These are phyloP conservation scores for Artibeus jamaicensis DNA, from an alignment of 2,797 vertebrate genomes.

Conservation along the genomic window DNA sequence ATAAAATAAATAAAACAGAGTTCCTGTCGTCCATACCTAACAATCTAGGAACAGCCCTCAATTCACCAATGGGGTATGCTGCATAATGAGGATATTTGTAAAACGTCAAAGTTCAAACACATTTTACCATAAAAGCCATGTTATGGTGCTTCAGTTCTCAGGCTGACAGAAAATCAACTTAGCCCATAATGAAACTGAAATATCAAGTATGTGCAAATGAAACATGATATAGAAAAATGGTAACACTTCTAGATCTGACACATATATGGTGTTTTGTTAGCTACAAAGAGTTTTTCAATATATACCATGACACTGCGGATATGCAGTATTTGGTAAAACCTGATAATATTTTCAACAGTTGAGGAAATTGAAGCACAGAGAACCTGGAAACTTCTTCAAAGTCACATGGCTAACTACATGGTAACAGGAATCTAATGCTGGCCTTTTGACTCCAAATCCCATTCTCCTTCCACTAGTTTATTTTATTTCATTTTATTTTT, in stretches of 20 bases:
- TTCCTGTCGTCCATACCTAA: slow-evolving; percentile 19
- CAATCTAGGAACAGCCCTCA: slow-evolving; percentile 18
- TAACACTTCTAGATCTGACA: neutral
- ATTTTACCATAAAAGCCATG: slow-evolving; percentile 29
- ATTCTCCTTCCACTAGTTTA: neutral
- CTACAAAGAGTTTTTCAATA: neutral
- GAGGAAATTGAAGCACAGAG: neutral
- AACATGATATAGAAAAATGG: neutral
- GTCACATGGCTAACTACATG: neutral
- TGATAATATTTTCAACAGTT: neutral
- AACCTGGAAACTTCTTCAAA: neutral
- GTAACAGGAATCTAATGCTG: neutral
- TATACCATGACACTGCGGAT: neutral
- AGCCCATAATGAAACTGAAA: neutral
- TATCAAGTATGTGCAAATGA: neutral
- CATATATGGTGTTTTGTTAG: neutral
- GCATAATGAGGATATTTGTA: slow-evolving; percentile 23
- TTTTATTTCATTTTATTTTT: no score
- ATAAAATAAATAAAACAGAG: neutral
- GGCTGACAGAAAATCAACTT: neutral
- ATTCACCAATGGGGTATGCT: neutral
- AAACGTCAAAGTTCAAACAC: slow-evolving; percentile 40
- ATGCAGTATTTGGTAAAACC: neutral
- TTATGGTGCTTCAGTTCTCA: neutral
- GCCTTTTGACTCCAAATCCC: neutral